These are phyloP conservation scores for Globodera rostochiensis DNA, from an alignment of 1,140 invertebrate genomes.

Conservation along the genomic window DNA sequence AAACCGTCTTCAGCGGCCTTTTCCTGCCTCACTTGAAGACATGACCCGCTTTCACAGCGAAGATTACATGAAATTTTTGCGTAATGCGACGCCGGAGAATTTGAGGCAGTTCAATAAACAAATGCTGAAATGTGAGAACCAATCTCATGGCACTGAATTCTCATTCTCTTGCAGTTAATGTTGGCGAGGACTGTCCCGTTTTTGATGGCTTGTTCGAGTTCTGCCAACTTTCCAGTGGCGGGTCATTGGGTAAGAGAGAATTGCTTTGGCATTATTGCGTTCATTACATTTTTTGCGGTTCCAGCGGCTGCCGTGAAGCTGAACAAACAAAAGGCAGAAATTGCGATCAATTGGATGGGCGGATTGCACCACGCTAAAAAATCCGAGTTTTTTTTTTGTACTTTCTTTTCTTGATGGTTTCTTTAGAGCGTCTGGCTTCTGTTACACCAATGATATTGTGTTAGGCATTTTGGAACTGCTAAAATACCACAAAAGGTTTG, in stretches of 20 bases:
- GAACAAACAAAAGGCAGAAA: slow-evolving; percentile 93
- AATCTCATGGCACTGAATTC: slow-evolving; percentile 11
- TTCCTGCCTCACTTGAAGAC: slow-evolving; percentile 98
- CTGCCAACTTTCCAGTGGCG: slow-evolving; percentile 94
- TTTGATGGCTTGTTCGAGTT: slow-evolving; percentile 96
- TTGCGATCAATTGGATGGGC: slow-evolving; percentile 97
- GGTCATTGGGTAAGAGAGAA: slow-evolving; percentile 77
- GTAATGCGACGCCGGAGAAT: slow-evolving; percentile 96
- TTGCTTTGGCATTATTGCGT: not conserved
- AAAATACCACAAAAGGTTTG: slow-evolving; percentile 70
- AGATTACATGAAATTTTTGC: slow-evolving; percentile 95
- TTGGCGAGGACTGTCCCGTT: slow-evolving; percentile 96
- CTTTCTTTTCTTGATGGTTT: slow-evolving; percentile 6
- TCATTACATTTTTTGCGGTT: slow-evolving; percentile 19
- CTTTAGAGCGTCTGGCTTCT: slow-evolving; percentile 82
- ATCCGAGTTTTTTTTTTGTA: slow-evolving; percentile 72
- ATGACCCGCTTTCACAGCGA: slow-evolving; percentile 99
- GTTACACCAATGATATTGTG: slow-evolving; percentile 95
- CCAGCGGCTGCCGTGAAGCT: slow-evolving; percentile 87
- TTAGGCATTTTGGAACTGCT: slow-evolving; percentile 86
- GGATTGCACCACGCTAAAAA: slow-evolving; percentile 98
- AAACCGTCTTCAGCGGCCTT: slow-evolving; percentile 78
- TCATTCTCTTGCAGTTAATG: slow-evolving; percentile 77
- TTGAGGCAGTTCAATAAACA: slow-evolving; percentile 99
- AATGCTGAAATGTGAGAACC: slow-evolving; percentile 87